These are phyloP conservation scores for Hydroisotoma schaefferi DNA, from an alignment of 2,888 invertebrate species.

Conservation along the genomic window DNA sequence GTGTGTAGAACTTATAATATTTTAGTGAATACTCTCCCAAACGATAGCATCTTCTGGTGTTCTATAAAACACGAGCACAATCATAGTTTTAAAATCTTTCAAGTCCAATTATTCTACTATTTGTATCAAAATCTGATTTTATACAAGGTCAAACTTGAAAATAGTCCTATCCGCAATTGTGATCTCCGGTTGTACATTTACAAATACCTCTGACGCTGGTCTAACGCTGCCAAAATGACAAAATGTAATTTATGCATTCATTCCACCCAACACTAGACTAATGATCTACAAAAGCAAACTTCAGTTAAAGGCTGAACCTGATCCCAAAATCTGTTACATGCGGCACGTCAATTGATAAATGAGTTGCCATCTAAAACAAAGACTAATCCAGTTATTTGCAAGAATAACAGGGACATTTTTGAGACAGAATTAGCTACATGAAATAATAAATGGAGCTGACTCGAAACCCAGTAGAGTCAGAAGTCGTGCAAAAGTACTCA, in stretches of 20 bases:
- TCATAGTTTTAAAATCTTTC: neutral
- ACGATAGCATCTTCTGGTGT: slow-evolving; percentile 1
- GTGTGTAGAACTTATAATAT: neutral
- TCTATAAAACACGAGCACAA: neutral
- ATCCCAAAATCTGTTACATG: slow-evolving; percentile 23
- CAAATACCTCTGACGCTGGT: slow-evolving; percentile 25
- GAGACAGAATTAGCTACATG: too few relatives aligned
- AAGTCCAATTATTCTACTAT: too few relatives aligned
- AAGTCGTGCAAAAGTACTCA: slow-evolving; percentile 32
- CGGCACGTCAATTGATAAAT: neutral
- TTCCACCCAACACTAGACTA: too few relatives aligned
- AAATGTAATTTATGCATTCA: too few relatives aligned
- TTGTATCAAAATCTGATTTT: too few relatives aligned
- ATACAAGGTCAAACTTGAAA: slow-evolving; percentile 19
- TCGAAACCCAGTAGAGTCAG: slow-evolving; percentile 28
- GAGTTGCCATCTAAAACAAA: slow-evolving; percentile 2
- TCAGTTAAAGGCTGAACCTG: too few relatives aligned
- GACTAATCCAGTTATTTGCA: too few relatives aligned
- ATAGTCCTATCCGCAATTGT: slow-evolving; percentile 24
- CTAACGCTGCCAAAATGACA: too few relatives aligned
- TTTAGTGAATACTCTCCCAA: slow-evolving; percentile 1
- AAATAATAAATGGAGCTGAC: slow-evolving; percentile 17
- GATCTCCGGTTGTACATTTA: slow-evolving; percentile 24
- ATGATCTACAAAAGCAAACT: too few relatives aligned
- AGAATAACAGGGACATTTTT: too few relatives aligned